Evolutionary conservation across 2,888 invertebrate species (phyloP), one percentile per base, ranked within the genome.

Genomic region (Amphipoea oculea): DNA sequence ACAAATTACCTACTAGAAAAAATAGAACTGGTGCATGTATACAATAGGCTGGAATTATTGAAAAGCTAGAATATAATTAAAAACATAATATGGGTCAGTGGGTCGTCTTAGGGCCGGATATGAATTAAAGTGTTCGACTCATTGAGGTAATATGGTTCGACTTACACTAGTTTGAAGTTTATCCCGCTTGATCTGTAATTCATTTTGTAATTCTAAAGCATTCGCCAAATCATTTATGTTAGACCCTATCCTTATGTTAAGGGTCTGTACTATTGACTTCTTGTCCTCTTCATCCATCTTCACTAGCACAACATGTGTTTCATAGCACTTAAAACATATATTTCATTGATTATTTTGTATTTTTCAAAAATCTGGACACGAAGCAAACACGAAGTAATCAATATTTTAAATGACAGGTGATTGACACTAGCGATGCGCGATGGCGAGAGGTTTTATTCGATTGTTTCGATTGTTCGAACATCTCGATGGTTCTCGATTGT

Each of bases 231-330:
- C 93, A 86, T 94, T 94, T 54, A 96, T 93, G 91, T 97, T 96
- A 73, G 90, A 88, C 57, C 96, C 97, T 85, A 97, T 94, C 90
- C 91, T 94, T 54, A 93, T 78, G 89, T 96, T 96, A 45, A 96
- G 90, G 78, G 93, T 94, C 91, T 96, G 95, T 92, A 97, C 95
- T 89, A 97, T 96, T 88, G 92, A 94, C 90, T 95, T 96, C 92
- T 96, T 97, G 2, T 92, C 88, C 63, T 96, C 95, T 78, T 95
- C 95, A 81, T 88, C 80, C 86, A 90, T 78, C 5, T 76, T 89
- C 70, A 75, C 45, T 23, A 48, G 11, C 20, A 40, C 11, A 62
- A 79, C 14, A 63, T 62, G 20, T 29, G 68, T 72, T 69, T 57
- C 70, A 66, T 29, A 57, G 23, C 7, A 76, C 17, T 67, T 57